Conservation (phyloP, 2,888 invertebrate species). For the Sesia bembeciformis region DNA sequence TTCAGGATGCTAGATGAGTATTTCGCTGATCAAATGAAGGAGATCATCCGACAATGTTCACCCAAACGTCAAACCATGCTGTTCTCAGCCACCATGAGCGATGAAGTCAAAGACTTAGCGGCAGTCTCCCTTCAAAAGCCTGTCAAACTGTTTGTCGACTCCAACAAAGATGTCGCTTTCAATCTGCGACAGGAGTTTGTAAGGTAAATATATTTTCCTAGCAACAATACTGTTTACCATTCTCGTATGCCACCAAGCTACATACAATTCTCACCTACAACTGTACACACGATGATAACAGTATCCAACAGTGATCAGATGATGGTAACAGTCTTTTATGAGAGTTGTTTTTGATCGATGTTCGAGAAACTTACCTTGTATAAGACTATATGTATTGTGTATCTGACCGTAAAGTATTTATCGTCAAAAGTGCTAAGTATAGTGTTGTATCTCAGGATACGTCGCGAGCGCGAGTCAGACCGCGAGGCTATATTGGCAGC, state of each 20-base stretch:
- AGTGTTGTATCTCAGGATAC: constrained; percentile 72
- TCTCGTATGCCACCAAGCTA: too few relatives aligned
- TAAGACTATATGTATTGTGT: too few relatives aligned
- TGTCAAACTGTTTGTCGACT: constrained; percentile 95
- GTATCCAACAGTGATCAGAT: too few relatives aligned
- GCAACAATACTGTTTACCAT: neutral
- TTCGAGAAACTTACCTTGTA: too few relatives aligned
- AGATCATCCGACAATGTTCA: constrained; percentile 94
- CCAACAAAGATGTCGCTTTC: constrained; percentile 95
- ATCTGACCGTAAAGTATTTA: too few relatives aligned
- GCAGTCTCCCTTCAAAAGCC: constrained; percentile 94
- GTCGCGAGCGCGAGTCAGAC: constrained; percentile 91
- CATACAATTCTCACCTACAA: too few relatives aligned
- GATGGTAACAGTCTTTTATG: too few relatives aligned
- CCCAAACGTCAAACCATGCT: constrained; percentile 95
- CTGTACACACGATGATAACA: too few relatives aligned
- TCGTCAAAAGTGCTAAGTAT: too few relatives aligned
- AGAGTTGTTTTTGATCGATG: too few relatives aligned
- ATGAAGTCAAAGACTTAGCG: constrained; percentile 94
- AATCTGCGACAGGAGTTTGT: constrained; percentile 98
- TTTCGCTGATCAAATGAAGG: constrained; percentile 99
- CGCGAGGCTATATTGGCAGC: constrained; percentile 88
- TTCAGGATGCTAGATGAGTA: constrained; percentile 96
- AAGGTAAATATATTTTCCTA: constrained; percentile 48
- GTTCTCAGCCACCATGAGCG: constrained; percentile 99